Evolutionary conservation across 2,888 invertebrate species (phyloP).

Genomic region (Colletes collaris): DNA sequence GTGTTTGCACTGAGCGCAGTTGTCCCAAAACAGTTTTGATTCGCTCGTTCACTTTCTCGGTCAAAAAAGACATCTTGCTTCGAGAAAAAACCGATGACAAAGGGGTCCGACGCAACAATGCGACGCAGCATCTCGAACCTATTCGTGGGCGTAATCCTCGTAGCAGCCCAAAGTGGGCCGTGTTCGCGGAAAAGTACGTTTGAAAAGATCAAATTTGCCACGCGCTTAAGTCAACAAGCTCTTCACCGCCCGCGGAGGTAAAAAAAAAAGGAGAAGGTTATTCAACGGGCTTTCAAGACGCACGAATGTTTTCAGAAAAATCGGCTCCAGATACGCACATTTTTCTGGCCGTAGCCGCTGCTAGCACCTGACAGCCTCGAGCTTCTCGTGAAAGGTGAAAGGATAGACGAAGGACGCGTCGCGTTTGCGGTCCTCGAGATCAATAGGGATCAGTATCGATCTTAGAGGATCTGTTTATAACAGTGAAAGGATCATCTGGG

Average conservation of each 20-base stretch:
- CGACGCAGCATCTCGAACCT: slow-evolving; percentile 26
- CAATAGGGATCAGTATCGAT: slow-evolving; percentile 79
- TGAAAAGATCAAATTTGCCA: slow-evolving; percentile 79
- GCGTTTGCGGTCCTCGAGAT: slow-evolving; percentile 75
- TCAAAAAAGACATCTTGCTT: slow-evolving; percentile 24
- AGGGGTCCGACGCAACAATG: slow-evolving; percentile 50
- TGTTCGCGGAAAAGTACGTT: slow-evolving; percentile 65
- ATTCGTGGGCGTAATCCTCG: slow-evolving; percentile 58
- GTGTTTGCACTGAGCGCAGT: neutral
- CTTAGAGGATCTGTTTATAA: slow-evolving; percentile 56
- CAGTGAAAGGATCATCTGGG: slow-evolving; percentile 47
- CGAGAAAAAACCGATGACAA: neutral
- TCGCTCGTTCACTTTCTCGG: slow-evolving; percentile 7
- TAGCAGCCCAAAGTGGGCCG: slow-evolving; percentile 26
- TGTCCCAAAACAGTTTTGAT: slow-evolving; percentile 6
- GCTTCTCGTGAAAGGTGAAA: slow-evolving; percentile 69
- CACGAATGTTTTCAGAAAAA: slow-evolving; percentile 74
- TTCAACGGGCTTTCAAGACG: slow-evolving; percentile 66
- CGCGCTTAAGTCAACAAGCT: slow-evolving; percentile 82
- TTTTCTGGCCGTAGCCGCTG: slow-evolving; percentile 60
- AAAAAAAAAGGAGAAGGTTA: slow-evolving; percentile 34
- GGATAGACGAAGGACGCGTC: slow-evolving; percentile 62
- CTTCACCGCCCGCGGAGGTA: slow-evolving; percentile 54
- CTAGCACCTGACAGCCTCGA: slow-evolving; percentile 79
- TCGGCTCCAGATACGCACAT: slow-evolving; percentile 67